Conservation (phyloP, 2,113 vertebrate species). For the Otolemur garnettii region DNA sequence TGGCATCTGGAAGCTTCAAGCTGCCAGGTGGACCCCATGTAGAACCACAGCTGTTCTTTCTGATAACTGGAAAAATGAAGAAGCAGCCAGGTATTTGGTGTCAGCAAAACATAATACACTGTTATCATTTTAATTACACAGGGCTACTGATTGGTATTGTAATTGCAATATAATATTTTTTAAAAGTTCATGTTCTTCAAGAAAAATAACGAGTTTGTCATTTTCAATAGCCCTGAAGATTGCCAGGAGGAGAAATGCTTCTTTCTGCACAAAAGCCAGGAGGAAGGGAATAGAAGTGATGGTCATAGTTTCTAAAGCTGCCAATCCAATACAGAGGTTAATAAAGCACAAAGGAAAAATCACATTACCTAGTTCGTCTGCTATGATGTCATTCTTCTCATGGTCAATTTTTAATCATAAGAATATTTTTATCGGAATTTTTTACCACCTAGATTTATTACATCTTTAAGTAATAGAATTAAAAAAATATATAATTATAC, state of each 20-base stretch:
- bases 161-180: slow-evolving; percentile 65
- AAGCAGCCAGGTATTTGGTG: slow-evolving; percentile 65
- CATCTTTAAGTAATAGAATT: not conserved
- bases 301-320: slow-evolving; percentile 30
- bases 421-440: not conserved
- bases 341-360: not conserved
- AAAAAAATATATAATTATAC: slow-evolving; percentile 18
- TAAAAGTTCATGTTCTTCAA: slow-evolving; percentile 71
- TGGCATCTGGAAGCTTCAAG: slow-evolving; percentile 75
- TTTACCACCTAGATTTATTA: not conserved
- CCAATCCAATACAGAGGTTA: not conserved
- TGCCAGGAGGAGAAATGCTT: not conserved
- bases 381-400: not conserved
- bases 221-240: slow-evolving; percentile 60
- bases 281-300: slow-evolving; percentile 27
- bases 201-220: slow-evolving; percentile 60
- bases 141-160: slow-evolving; percentile 57
- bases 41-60: slow-evolving; percentile 75
- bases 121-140: slow-evolving; percentile 82
- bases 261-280: not conserved
- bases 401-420: slow-evolving; percentile 3
- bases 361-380: not conserved
- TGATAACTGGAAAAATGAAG: slow-evolving; percentile 71
- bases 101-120: slow-evolving; percentile 57
- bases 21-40: slow-evolving; percentile 68